These are phyloP conservation scores for Carterocephalus palaemon DNA, from an alignment of 2,888 invertebrate genomes.

Conservation along the genomic window DNA sequence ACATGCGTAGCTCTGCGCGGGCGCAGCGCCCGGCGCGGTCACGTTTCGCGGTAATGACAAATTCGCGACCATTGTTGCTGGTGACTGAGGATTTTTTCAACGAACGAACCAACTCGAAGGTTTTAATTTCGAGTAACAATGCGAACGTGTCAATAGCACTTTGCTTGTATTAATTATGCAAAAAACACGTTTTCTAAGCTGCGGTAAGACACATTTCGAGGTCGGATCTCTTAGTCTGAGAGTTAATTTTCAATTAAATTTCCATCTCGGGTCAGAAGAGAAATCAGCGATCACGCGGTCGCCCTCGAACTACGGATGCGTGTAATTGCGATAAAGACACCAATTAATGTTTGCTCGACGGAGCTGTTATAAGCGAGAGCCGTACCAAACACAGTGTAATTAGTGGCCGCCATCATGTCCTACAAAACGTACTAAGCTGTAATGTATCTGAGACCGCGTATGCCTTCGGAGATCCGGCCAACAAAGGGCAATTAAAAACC, in stretches of 20 bases:
- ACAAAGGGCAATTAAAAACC: conserved; percentile 14
- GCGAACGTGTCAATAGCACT: conserved; percentile 67
- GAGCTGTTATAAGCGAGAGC: conserved; percentile 52
- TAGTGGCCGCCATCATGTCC: conserved; percentile 36
- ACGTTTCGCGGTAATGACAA: conserved; percentile 70
- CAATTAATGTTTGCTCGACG: conserved; percentile 64
- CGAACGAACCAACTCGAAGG: conserved; percentile 44
- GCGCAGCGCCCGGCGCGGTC: conserved; percentile 62
- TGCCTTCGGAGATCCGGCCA: conserved; percentile 9
- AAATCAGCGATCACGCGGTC: conserved; percentile 59
- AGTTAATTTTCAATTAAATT: conserved; percentile 61
- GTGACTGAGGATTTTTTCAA: conserved; percentile 60
- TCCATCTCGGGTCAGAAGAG: conserved; percentile 67
- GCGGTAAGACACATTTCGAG: conserved; percentile 35
- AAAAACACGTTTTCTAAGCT: conserved; percentile 38
- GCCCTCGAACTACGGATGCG: conserved; percentile 72
- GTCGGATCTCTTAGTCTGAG: conserved; percentile 46
- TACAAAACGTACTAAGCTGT: conserved; percentile 29
- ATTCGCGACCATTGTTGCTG: conserved; percentile 67
- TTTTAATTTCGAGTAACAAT: conserved; percentile 63
- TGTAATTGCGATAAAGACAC: conserved; percentile 69
- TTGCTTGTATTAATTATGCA: conserved; percentile 62
- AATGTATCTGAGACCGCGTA: conserved; percentile 23
- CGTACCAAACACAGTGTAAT: conserved; percentile 38
- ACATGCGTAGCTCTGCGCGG: conserved; percentile 48